A percentile compares a stretch with the other conserved stretches of the same genome.
These are phyloP conservation scores for Psammodynastes pulverulentus DNA, from an alignment of 2,113 vertebrate species.

Conservation along the genomic window DNA sequence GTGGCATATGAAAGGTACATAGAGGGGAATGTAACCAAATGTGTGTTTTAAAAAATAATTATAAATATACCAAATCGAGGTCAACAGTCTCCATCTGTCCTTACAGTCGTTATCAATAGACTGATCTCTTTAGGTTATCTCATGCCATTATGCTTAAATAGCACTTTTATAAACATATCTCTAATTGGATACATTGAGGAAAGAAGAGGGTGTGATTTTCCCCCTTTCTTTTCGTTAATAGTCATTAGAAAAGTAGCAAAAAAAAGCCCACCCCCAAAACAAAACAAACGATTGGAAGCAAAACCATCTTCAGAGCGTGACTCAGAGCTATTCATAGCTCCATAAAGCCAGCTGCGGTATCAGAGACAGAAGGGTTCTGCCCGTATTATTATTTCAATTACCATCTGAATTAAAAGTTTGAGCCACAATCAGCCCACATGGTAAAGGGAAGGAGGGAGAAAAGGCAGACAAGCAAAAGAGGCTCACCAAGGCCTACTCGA, in stretches of 20 bases:
- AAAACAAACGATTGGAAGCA: constrained; percentile 70
- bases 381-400: constrained; percentile 86
- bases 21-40: constrained; percentile 64
- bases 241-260: constrained; percentile 50
- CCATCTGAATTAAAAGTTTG: constrained; percentile 87
- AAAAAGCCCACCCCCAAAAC: constrained; percentile 46
- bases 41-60: constrained; percentile 62
- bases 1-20: constrained; percentile 64
- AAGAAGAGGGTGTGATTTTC: constrained; percentile 34
- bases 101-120: constrained; percentile 35
- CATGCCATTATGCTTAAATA: constrained; percentile 13
- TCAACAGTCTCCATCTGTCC: constrained; percentile 66
- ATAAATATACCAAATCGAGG: constrained; percentile 64
- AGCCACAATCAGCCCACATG: constrained; percentile 78
- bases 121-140: constrained; percentile 34
- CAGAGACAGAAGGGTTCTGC: constrained; percentile 79
- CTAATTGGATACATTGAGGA: constrained; percentile 30
- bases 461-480: constrained; percentile 69
- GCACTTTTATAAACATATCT: constrained; percentile 31
- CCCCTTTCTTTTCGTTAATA: constrained; percentile 11
- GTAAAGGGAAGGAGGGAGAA: constrained; percentile 62
- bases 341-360: constrained; percentile 78
- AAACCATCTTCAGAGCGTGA: constrained; percentile 74
- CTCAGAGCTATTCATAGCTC: constrained; percentile 83
- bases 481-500: constrained; percentile 52